phyloP scores from a whole-genome alignment of 2,888 invertebrate genomes.

The Drosophila tanythrix region DNA sequence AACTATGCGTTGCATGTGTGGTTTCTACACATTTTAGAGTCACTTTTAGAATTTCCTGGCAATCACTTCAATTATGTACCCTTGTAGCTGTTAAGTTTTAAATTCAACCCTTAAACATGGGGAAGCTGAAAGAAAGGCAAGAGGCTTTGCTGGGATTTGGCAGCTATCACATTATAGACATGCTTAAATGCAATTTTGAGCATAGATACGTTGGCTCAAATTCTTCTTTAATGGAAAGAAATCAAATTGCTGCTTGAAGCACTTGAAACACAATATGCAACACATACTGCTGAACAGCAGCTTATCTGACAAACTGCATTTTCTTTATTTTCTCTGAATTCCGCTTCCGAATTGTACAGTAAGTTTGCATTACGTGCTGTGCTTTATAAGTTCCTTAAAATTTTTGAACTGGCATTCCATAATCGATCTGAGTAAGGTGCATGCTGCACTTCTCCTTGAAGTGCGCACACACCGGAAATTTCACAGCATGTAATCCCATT shows the following conservation, averaged over 20 bases:
- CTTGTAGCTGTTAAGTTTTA: not conserved
- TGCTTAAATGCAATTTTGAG: not conserved
- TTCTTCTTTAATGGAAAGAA: not conserved
- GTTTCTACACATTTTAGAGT: constrained; percentile 35
- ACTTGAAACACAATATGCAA: not conserved
- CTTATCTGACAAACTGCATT: constrained; percentile 11
- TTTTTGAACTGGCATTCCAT: constrained; percentile 30
- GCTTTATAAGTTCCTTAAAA: constrained; percentile 1
- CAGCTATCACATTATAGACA: not conserved
- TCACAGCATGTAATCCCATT: constrained; percentile 58
- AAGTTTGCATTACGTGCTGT: not conserved
- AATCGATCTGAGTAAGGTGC: constrained; percentile 38
- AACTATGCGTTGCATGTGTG: constrained; percentile 14
- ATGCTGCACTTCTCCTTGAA: constrained; percentile 22
- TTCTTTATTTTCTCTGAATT: constrained; percentile 2
- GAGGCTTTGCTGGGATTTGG: not conserved
- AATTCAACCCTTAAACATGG: not conserved
- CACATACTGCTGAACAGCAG: not conserved
- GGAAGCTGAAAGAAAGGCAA: not conserved
- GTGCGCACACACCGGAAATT: constrained; percentile 44
- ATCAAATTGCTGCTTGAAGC: not conserved
- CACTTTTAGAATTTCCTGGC: constrained; percentile 4
- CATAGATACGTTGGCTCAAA: not conserved
- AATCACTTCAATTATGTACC: not conserved
- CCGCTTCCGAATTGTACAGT: constrained; percentile 2